A percentile compares a stretch with the other conserved stretches of the same genome.
phyloP scores from a whole-genome alignment of 2,888 invertebrate species.

The Tortricodes alternella region DNA sequence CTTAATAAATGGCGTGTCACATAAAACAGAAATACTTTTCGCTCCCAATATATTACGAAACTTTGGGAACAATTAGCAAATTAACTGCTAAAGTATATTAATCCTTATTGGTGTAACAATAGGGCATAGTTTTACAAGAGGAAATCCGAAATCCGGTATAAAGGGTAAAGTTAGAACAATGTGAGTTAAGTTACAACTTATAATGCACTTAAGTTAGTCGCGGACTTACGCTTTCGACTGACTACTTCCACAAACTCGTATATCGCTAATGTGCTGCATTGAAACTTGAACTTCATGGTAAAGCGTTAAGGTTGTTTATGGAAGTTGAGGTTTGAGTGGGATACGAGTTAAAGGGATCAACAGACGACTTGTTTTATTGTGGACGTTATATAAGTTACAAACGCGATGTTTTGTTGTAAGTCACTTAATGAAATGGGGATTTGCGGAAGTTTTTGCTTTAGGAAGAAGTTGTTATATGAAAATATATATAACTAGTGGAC shows the following conservation, averaged over 20 bases:
- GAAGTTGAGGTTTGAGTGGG: too few relatives aligned
- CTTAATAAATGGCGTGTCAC: not conserved
- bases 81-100: not conserved
- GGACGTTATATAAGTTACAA: not conserved
- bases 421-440: not conserved
- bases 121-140: not conserved
- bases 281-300: too few relatives aligned
- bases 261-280: too few relatives aligned
- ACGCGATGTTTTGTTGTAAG: not conserved
- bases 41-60: conserved; percentile 11
- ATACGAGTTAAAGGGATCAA: too few relatives aligned
- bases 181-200: not conserved
- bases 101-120: not conserved
- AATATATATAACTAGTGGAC: too few relatives aligned
- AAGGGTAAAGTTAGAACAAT: conserved; percentile 4
- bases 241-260: not conserved
- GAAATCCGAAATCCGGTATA: not conserved
- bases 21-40: conserved; percentile 1
- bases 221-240: not conserved
- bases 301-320: too few relatives aligned
- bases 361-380: not conserved
- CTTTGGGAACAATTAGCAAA: conserved; percentile 6
- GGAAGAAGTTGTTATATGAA: too few relatives aligned
- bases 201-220: conserved; percentile 14
- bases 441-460: not conserved